Percentiles rank a stretch among this genome's conserved stretches.
These are phyloP conservation scores for Charanyca ferruginea DNA, from an alignment of 2,888 invertebrate genomes.

Conservation along the genomic window DNA sequence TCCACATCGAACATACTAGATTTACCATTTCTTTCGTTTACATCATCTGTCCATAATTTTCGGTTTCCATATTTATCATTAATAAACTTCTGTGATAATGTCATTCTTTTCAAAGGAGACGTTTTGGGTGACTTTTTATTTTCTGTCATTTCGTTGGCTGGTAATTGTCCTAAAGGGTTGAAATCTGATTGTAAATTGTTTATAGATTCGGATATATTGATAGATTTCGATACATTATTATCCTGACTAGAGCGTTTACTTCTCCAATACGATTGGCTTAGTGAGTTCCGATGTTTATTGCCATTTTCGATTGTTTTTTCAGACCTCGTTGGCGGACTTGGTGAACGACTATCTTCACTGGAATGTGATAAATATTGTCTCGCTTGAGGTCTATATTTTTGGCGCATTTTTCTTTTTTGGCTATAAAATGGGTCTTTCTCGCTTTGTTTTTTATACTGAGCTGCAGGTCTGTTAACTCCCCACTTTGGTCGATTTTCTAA, in stretches of 20 bases:
- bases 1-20: slow-evolving; percentile 79
- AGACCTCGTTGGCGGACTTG: slow-evolving; percentile 87
- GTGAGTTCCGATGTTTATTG: slow-evolving; percentile 84
- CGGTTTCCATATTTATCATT: slow-evolving; percentile 90
- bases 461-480: slow-evolving; percentile 95
- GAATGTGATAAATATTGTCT: slow-evolving; percentile 91
- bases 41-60: slow-evolving; percentile 87
- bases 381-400: slow-evolving; percentile 92
- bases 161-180: slow-evolving; percentile 88
- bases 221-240: slow-evolving; percentile 75
- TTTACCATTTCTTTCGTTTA: slow-evolving; percentile 79
- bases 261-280: slow-evolving; percentile 89
- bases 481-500: slow-evolving; percentile 93
- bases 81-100: slow-evolving; percentile 89
- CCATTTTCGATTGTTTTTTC: slow-evolving; percentile 83
- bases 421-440: slow-evolving; percentile 97
- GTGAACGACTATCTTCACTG: slow-evolving; percentile 92
- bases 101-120: slow-evolving; percentile 83
- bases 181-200: slow-evolving; percentile 88
- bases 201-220: slow-evolving; percentile 70
- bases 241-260: slow-evolving; percentile 86
- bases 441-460: slow-evolving; percentile 96
- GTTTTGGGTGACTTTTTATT: slow-evolving; percentile 83
- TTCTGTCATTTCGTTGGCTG: slow-evolving; percentile 77
- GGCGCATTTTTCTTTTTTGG: slow-evolving; percentile 93